phyloP scores from a whole-genome alignment of 2,797 vertebrate species.

The Adelosebastes latens region DNA sequence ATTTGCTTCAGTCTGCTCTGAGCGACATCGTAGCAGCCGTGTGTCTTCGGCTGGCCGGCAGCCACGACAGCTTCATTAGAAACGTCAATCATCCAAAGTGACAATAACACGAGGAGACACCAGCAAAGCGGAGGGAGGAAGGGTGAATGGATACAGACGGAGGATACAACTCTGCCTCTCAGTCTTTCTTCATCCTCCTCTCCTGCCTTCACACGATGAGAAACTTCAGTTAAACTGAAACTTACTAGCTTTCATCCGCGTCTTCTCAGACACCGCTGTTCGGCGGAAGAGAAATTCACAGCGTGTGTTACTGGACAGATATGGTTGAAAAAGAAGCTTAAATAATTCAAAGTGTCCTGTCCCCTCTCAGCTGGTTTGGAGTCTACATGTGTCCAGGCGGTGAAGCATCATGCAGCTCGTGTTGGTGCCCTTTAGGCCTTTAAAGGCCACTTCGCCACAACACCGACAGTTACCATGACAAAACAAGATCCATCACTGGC shows the following conservation, averaged over 20 bases:
- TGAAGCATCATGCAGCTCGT: slow-evolving; percentile 42
- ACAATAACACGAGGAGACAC: slow-evolving; percentile 8
- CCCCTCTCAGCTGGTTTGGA: slow-evolving; percentile 14
- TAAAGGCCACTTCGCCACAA: slow-evolving; percentile 49
- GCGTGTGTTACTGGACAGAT: background rate
- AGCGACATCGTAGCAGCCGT: background rate
- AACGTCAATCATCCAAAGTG: slow-evolving; percentile 6
- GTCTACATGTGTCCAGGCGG: slow-evolving; percentile 19
- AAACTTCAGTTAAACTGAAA: background rate
- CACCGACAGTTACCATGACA: slow-evolving; percentile 45
- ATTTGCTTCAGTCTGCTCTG: background rate
- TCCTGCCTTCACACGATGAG: background rate
- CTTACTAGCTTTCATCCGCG: background rate
- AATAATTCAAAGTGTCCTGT: slow-evolving; percentile 4
- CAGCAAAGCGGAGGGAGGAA: background rate
- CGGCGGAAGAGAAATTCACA: background rate
- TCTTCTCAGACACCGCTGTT: background rate
- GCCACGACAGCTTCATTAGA: slow-evolving; percentile 20
- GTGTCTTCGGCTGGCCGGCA: background rate
- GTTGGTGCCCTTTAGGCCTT: slow-evolving; percentile 52
- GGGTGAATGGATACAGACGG: background rate
- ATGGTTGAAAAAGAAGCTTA: background rate
- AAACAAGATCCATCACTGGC: slow-evolving; percentile 26
- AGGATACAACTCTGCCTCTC: background rate
- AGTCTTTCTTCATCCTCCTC: background rate